Evolutionary conservation across 2,113 vertebrate genomes (phyloP).

Genomic region (Ptilonorhynchus violaceus): DNA sequence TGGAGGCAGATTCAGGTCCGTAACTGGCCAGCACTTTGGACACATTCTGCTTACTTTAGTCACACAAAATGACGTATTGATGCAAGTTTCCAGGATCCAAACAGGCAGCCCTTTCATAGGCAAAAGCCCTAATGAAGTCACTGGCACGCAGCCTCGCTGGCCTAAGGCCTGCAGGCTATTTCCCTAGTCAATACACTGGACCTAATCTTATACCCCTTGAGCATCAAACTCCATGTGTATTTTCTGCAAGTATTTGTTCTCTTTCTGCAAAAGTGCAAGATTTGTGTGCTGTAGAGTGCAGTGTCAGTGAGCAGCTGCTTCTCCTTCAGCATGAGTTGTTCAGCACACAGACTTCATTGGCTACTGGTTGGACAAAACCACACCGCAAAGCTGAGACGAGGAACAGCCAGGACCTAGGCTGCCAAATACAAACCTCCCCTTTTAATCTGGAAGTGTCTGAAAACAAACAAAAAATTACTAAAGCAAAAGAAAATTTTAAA

Average conservation of each 20-base stretch:
- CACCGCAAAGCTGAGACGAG: neutral
- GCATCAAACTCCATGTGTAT: slow-evolving; percentile 36
- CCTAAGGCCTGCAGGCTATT: slow-evolving; percentile 33
- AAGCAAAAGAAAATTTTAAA: neutral
- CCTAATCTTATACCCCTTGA: slow-evolving; percentile 55
- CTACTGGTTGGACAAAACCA: neutral
- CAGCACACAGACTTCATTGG: neutral
- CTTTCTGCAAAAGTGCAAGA: slow-evolving; percentile 21
- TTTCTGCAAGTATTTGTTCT: slow-evolving; percentile 44
- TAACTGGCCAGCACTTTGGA: neutral
- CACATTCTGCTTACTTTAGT: slow-evolving; percentile 40
- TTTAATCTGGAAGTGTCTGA: neutral
- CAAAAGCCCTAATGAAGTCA: slow-evolving; percentile 60
- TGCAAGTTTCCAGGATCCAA: slow-evolving; percentile 52
- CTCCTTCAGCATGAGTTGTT: slow-evolving; percentile 26
- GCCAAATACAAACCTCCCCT: neutral
- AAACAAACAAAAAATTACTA: neutral
- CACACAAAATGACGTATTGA: slow-evolving; percentile 62
- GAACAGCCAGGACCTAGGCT: neutral
- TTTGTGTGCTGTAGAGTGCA: slow-evolving; percentile 21
- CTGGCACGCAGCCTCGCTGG: slow-evolving; percentile 42
- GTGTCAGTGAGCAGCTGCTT: slow-evolving; percentile 53
- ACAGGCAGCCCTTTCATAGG: slow-evolving; percentile 59
- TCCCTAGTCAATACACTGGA: slow-evolving; percentile 50
- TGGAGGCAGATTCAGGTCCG: neutral